phyloP scores from a whole-genome alignment of 92 coral and sea anemone species.

The Isaurus tuberculatus region DNA sequence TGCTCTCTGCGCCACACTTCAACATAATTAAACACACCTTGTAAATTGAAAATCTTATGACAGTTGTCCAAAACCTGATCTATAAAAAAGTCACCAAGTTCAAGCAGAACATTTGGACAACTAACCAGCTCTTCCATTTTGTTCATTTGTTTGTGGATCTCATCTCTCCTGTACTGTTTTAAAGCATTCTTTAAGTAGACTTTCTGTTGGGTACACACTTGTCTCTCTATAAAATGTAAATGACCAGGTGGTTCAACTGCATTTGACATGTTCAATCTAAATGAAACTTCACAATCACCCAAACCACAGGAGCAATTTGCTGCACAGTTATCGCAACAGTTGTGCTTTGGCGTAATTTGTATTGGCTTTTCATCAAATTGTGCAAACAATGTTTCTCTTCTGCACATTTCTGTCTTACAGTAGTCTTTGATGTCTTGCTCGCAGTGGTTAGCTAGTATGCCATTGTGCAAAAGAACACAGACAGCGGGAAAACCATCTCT shows the following conservation, averaged over 20 bases:
- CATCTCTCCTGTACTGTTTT: slow-evolving; percentile 33
- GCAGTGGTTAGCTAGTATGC: slow-evolving; percentile 14
- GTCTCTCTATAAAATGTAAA: no score
- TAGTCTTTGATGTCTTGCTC: slow-evolving; percentile 48
- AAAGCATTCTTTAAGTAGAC: background rate
- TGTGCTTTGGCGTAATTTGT: background rate
- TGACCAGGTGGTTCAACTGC: no score
- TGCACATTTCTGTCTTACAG: slow-evolving; percentile 20
- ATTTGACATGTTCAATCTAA: background rate
- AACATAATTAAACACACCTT: background rate
- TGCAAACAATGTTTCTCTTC: slow-evolving; percentile 37
- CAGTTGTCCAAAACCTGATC: slow-evolving; percentile 18
- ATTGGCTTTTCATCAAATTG: slow-evolving; percentile 29
- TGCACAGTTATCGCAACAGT: background rate
- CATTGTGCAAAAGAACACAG: slow-evolving; percentile 43
- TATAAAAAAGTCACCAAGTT: slow-evolving; percentile 44
- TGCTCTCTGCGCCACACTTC: background rate
- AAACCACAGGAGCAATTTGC: background rate
- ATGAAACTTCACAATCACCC: background rate
- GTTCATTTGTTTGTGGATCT: slow-evolving; percentile 24
- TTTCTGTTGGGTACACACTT: background rate
- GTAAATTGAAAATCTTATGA: background rate
- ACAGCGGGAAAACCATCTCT: slow-evolving; percentile 27
- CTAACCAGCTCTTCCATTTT: slow-evolving; percentile 37
- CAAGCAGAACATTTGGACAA: slow-evolving; percentile 53